Base-by-base conservation (phyloP, 2,888 invertebrate species). In the Calliopum simillimum region DNA sequence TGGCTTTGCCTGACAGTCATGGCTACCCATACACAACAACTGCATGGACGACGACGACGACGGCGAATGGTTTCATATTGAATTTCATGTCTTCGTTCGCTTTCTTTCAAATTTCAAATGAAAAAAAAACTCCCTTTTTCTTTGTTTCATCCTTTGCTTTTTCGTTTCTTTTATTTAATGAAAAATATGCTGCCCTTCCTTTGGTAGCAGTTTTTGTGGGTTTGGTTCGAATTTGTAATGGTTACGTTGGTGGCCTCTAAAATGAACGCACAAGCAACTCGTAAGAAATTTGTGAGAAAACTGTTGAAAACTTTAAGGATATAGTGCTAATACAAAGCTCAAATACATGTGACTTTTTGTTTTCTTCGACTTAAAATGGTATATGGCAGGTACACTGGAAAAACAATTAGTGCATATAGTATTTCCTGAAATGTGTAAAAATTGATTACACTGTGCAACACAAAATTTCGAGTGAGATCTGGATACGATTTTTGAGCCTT, bases 141-240 rank as follows among this genome's bases (percentile, higher is more conserved):
- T 63, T 44, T 23, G 23, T 23, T 53, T 16, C 14, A 23, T 21
- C 23, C 13, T 53, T 23, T 53, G 43, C 47, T 69, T 33, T 55
- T 43, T 23, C n/a, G 61, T 46, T 58, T 23, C 78, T 69, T 78
- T 80, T 49, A 5, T 21, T 62, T 33, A 8, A 6, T 33, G 8
- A 8, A 33, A 33, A 33, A 33, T 33, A 33, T 33, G 8, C 33
- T 8, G 8, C 33, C 8, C 8, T 33, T 33, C 33, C 8, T 33
- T 33, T 33, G 8, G 33, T 33, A 33, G 33, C 63, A 63, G 12
- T 13, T 12, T 14, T 47, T 47, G 14, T 71, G 58, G 67, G 63
- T 63, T 63, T 67, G 58, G 58, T 58, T 49, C 33, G 41, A 58
- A 71, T 70, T 67, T 43, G 61, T 56, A 58, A 61, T 25, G 53